phyloP scores from a whole-genome alignment of 2,113 vertebrate genomes.

The Thunnus maccoyii region DNA sequence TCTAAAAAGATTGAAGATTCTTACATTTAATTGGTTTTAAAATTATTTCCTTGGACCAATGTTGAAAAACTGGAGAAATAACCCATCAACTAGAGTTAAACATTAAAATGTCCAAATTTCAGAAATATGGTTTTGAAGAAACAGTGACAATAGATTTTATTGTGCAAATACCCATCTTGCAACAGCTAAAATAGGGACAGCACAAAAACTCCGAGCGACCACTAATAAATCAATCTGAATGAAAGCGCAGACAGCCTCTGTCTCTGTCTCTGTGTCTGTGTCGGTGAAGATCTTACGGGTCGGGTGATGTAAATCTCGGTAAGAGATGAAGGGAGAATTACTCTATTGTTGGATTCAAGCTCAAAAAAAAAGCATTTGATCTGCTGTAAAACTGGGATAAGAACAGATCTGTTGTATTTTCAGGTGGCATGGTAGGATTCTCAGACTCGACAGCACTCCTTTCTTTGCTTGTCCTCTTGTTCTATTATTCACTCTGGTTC shows the following conservation, averaged over 20 bases:
- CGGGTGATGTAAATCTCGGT: conserved; percentile 69
- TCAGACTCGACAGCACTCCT: conserved; percentile 28
- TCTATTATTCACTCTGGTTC: conserved; percentile 68
- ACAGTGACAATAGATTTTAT: not conserved
- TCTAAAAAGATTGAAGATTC: not conserved
- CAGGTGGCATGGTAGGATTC: conserved; percentile 29
- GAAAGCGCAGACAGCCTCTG: conserved; percentile 26
- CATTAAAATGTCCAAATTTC: not conserved
- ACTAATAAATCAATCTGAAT: conserved; percentile 34
- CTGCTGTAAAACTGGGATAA: conserved; percentile 46
- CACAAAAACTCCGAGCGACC: not conserved
- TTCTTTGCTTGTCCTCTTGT: conserved; percentile 57
- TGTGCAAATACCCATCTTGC: not conserved
- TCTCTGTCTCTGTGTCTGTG: conserved; percentile 7
- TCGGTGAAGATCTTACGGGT: conserved; percentile 37
- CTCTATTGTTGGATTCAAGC: conserved; percentile 54
- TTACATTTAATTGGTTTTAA: not conserved
- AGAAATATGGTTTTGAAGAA: not conserved
- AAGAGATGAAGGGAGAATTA: conserved; percentile 65
- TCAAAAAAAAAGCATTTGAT: conserved; percentile 52
- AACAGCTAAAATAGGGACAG: not conserved
- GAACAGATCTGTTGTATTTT: conserved; percentile 54
- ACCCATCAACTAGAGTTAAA: not conserved
- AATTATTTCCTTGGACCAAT: not conserved
- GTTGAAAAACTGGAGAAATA: too few species aligned